These are phyloP conservation scores for Drosophila subpulchrella DNA, from an alignment of 1,140 invertebrate species.

Conservation along the genomic window DNA sequence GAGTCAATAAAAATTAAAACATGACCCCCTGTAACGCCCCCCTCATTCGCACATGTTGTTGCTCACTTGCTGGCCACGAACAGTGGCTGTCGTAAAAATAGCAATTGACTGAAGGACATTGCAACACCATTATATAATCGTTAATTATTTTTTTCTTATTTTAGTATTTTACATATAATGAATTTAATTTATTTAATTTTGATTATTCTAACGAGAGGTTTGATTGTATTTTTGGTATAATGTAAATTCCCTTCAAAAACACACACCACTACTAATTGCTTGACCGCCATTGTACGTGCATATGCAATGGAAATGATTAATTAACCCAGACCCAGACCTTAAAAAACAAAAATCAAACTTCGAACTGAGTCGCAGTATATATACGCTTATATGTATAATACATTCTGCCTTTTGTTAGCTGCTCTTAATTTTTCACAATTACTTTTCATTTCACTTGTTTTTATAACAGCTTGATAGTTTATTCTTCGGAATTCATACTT, in stretches of 20 bases:
- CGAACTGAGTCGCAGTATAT: constrained; percentile 10
- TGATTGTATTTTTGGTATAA: too few species aligned
- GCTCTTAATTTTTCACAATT: constrained; percentile 20
- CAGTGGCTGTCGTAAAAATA: constrained; percentile 1
- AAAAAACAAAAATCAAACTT: constrained; percentile 53
- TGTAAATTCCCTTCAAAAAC: not conserved
- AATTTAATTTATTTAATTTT: too few species aligned
- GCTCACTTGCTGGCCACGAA: constrained; percentile 14
- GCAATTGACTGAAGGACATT: not conserved
- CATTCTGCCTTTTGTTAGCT: constrained; percentile 11
- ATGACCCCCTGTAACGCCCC: constrained; percentile 13
- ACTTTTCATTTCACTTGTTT: constrained; percentile 9
- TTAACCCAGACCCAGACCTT: constrained; percentile 80
- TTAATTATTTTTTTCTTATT: too few species aligned
- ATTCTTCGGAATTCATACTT: constrained; percentile 1
- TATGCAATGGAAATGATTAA: constrained; percentile 74
- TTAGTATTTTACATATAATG: too few species aligned
- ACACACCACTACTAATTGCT: not conserved
- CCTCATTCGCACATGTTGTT: constrained; percentile 8
- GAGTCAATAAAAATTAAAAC: constrained; percentile 64
- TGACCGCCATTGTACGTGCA: constrained; percentile 8
- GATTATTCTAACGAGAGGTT: too few species aligned
- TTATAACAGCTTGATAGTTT: not conserved
- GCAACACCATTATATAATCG: not conserved
- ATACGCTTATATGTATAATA: constrained; percentile 1